Conservation (phyloP, 1,140 invertebrate species). For the Protaetia brevitarsis region DNA sequence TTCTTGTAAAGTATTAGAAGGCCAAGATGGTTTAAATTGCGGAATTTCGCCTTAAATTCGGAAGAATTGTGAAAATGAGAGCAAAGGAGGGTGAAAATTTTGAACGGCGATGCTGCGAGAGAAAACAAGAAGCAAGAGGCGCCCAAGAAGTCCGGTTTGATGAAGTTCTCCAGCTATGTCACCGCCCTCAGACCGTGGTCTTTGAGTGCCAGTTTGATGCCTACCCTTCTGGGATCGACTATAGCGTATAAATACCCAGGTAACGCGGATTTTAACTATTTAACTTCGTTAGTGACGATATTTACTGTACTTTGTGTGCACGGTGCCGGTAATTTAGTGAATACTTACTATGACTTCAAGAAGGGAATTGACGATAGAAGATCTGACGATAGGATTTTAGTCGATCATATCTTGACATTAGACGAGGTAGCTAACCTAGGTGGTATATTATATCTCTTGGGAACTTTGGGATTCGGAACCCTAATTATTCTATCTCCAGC, state of each 20-base stretch:
- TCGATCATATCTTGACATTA: slow-evolving; percentile 82
- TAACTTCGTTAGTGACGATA: slow-evolving; percentile 75
- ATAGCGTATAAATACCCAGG: slow-evolving; percentile 73
- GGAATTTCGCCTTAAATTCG: no score
- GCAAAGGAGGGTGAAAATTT: not conserved
- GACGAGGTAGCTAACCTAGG: slow-evolving; percentile 86
- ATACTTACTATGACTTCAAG: slow-evolving; percentile 93
- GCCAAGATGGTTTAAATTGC: no score
- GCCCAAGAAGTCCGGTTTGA: slow-evolving; percentile 55
- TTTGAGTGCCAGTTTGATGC: slow-evolving; percentile 84
- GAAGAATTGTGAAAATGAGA: slow-evolving; percentile 3
- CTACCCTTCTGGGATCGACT: slow-evolving; percentile 81
- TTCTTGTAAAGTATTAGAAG: no score
- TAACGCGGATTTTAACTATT: slow-evolving; percentile 65
- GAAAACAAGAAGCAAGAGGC: not conserved
- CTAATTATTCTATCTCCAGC: slow-evolving; percentile 79
- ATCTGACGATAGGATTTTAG: slow-evolving; percentile 88
- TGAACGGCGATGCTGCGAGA: not conserved
- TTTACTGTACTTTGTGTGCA: slow-evolving; percentile 88
- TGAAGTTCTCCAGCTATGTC: slow-evolving; percentile 84
- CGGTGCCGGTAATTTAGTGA: slow-evolving; percentile 94
- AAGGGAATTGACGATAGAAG: slow-evolving; percentile 90
- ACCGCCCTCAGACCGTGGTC: slow-evolving; percentile 89
- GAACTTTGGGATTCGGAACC: slow-evolving; percentile 84
- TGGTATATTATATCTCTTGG: slow-evolving; percentile 80